phyloP scores from a whole-genome alignment of 2,888 invertebrate genomes.

The Cistogaster globosa region DNA sequence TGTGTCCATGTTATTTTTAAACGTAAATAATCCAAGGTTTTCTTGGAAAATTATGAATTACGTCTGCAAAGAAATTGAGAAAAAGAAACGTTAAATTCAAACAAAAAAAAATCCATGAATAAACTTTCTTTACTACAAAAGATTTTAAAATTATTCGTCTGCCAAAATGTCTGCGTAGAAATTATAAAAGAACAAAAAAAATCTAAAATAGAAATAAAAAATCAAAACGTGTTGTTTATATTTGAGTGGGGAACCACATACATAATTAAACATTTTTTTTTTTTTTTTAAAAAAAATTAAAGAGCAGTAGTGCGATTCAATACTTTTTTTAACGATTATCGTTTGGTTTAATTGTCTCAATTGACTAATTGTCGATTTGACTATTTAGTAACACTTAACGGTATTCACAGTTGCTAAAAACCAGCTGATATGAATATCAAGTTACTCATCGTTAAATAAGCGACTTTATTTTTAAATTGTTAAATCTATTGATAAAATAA shows the following conservation, averaged over 20 bases:
- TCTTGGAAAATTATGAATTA: constrained; percentile 37
- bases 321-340: too few relatives aligned
- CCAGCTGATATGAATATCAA: too few relatives aligned
- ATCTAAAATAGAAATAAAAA: neutral
- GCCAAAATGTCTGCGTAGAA: constrained; percentile 52
- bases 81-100: constrained; percentile 22
- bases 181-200: constrained; percentile 23
- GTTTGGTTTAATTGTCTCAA: too few relatives aligned
- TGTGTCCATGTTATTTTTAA: neutral
- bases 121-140: neutral
- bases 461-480: too few relatives aligned
- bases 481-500: too few relatives aligned
- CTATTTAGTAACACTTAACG: too few relatives aligned
- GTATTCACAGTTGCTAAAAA: too few relatives aligned
- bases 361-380: too few relatives aligned
- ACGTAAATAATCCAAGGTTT: constrained; percentile 9
- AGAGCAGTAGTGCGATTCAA: too few relatives aligned
- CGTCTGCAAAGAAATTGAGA: constrained; percentile 16
- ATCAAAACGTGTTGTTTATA: constrained; percentile 12
- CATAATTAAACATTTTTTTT: constrained; percentile 10
- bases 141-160: constrained; percentile 49
- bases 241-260: constrained; percentile 26
- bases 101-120: constrained; percentile 16
- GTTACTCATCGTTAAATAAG: too few relatives aligned
- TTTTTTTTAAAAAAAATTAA: too few relatives aligned